Evolutionary conservation across 2,797 vertebrate genomes (phyloP).

Genomic region (Brotula barbata): DNA sequence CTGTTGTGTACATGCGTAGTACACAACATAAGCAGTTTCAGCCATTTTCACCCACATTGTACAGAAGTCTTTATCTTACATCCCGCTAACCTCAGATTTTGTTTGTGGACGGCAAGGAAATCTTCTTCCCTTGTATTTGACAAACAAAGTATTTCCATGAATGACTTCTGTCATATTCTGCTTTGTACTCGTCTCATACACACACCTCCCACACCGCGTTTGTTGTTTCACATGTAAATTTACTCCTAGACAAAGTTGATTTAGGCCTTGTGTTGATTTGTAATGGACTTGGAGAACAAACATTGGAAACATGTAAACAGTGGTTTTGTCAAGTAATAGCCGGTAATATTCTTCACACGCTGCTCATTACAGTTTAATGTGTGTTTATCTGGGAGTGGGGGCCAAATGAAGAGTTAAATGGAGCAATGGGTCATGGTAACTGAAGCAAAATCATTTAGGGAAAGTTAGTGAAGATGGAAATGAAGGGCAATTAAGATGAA

Average conservation of each 20-base stretch:
- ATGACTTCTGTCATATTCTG: neutral
- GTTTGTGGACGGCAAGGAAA: slow-evolving; percentile 1
- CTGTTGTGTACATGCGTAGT: too few species aligned
- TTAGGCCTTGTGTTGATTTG: slow-evolving; percentile 9
- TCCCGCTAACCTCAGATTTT: slow-evolving; percentile 1
- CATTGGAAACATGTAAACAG: neutral
- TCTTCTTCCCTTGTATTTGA: slow-evolving; percentile 2
- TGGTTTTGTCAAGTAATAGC: too few species aligned
- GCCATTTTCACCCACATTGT: too few species aligned
- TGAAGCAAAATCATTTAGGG: slow-evolving; percentile 37
- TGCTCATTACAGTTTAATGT: neutral
- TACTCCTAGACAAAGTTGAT: neutral
- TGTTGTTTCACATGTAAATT: too few species aligned
- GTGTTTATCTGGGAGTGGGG: slow-evolving; percentile 1
- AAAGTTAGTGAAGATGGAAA: neutral
- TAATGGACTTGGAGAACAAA: slow-evolving; percentile 6
- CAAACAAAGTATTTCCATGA: slow-evolving; percentile 15
- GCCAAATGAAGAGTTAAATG: too few species aligned
- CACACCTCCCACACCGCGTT: neutral
- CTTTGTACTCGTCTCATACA: neutral
- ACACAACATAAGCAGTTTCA: too few species aligned
- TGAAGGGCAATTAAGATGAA: neutral
- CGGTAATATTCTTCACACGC: neutral
- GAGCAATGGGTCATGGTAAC: too few species aligned
- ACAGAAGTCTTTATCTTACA: neutral